Evolutionary conservation across 1,140 invertebrate species (phyloP), one percentile per base, ranked within the genome.

Genomic region (Rhagoletis zephyria): DNA sequence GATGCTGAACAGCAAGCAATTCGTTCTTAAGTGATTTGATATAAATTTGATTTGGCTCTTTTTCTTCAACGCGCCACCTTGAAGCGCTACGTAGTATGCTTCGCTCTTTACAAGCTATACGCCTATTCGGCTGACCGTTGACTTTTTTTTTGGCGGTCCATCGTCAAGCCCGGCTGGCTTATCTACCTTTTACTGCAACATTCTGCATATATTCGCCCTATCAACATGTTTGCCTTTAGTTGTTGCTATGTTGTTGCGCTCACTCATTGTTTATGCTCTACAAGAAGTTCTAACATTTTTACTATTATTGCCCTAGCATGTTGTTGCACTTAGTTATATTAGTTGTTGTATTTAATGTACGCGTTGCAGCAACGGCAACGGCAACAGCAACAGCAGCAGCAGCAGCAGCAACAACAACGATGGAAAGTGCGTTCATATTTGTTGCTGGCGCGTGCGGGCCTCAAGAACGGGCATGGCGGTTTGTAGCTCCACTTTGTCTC

Each of bases 241-340:
- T 63, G n/a, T n/a, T 16, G 12, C 42, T 56, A 14, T 77, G 16
- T n/a, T 14, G 12, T 63, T n/a, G 1, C 74, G 19, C 48, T 12
- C 74, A 42, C 9, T 81, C 74, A 81, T 81, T 81, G 74, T 81
- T 81, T 81, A 81, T 81, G 74, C 74, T 30, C 14, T 81, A 81
- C 74, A 81, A 81, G 74, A 81, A 59, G 19, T 81, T 81, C 74
- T 81, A 81, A 81, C 74, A 81, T 81, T 81, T 81, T 81, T 81
- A 81, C 74, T 81, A 56, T 81, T 81, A 81, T 81, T 56, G 74
- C 74, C 48, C 61, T 56, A 81, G 51, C 74, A 59, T 81, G 74
- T 59, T 81, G 74, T 59, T 81, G 74, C 51, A 56, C 51, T 56
- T 56, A 19, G 74, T 81, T 81, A 81, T 81, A 14, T 19, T 81